A percentile compares a stretch with the other conserved stretches of the same genome.
phyloP scores from a whole-genome alignment of 2,113 vertebrate species.

The Barnardius zonarius region DNA sequence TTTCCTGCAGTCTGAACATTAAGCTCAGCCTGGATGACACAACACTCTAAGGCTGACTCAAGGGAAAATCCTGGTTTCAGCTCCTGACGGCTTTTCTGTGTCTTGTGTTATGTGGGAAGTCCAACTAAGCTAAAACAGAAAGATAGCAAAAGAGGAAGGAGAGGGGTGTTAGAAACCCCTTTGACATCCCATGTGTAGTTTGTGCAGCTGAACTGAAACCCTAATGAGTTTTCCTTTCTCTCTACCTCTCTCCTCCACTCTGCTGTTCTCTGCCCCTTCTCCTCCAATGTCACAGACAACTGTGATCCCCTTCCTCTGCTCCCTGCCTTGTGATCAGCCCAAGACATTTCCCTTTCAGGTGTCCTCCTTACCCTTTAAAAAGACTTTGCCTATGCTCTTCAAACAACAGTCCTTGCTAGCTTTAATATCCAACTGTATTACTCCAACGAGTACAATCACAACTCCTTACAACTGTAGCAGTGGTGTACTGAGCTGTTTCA shows the following conservation, averaged over 20 bases:
- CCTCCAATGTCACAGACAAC: accelerated
- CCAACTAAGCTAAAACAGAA: background rate
- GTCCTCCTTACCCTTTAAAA: background rate
- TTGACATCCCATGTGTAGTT: too few relatives aligned
- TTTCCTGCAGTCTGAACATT: background rate
- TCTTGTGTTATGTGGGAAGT: background rate
- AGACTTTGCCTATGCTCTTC: background rate
- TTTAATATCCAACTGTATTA: background rate
- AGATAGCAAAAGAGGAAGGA: background rate
- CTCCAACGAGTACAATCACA: background rate
- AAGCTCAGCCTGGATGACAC: background rate
- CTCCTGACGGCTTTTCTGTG: background rate
- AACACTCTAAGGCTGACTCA: accelerated
- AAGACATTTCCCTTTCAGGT: background rate
- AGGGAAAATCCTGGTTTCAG: background rate
- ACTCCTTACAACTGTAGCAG: background rate
- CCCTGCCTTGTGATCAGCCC: background rate
- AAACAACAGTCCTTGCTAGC: accelerated
- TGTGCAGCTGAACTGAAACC: background rate
- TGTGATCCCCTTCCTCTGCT: background rate
- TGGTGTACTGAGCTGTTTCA: background rate
- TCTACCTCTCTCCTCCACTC: background rate
- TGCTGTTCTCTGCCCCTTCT: background rate
- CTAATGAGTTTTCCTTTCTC: background rate
- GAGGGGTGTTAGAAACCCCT: background rate